Percentiles rank a stretch among this genome's conserved stretches.
Evolutionary conservation across 2,888 invertebrate species (phyloP).

Genomic region (Drosophila pseudotakahashii): DNA sequence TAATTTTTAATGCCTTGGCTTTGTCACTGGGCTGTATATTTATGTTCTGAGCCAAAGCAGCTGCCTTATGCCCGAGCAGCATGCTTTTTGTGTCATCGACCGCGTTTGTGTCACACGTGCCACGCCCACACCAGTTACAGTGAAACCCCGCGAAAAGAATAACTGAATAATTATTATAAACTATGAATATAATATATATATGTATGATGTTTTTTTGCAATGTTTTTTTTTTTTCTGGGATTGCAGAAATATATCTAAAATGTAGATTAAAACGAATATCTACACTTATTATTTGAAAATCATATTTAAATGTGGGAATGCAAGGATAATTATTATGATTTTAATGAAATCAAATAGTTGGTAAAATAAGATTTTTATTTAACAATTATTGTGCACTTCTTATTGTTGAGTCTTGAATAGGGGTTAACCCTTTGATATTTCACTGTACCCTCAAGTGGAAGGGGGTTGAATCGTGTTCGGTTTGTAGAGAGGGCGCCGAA

Average conservation of each 20-base stretch:
- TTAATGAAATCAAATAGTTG: too few species aligned
- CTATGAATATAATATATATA: too few species aligned
- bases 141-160: background rate
- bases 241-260: too few species aligned
- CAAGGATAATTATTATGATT: too few species aligned
- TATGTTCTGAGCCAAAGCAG: conserved; percentile 60
- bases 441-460: conserved; percentile 13
- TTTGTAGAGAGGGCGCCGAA: conserved; percentile 22
- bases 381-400: too few species aligned
- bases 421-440: background rate
- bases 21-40: conserved; percentile 65
- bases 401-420: background rate
- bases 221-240: too few species aligned
- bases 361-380: too few species aligned
- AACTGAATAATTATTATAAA: too few species aligned
- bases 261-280: too few species aligned
- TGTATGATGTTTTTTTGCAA: too few species aligned
- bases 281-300: too few species aligned
- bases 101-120: conserved; percentile 73
- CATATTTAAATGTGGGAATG: too few species aligned
- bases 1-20: conserved; percentile 74
- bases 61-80: conserved; percentile 28
- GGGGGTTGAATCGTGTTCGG: conserved; percentile 9
- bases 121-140: conserved; percentile 60
- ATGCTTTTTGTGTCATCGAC: conserved; percentile 63